A percentile compares a stretch with the other conserved stretches of the same genome.
phyloP scores from a whole-genome alignment of 2,113 vertebrate genomes.

The Serilophus lunatus region DNA sequence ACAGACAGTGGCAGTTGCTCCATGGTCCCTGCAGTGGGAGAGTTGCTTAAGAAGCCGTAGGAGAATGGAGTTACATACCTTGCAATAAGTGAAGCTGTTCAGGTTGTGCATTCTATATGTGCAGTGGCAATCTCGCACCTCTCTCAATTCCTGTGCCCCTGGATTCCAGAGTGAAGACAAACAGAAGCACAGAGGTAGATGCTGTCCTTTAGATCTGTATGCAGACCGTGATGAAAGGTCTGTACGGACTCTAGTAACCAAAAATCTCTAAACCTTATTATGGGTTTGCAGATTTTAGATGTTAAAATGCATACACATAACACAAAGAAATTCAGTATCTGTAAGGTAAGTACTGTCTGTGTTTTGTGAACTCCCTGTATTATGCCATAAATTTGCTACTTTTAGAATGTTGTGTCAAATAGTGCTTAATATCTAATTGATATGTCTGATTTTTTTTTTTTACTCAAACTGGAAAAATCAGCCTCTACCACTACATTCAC shows the following conservation, averaged over 20 bases:
- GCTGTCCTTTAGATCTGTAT: not conserved
- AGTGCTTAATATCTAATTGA: not conserved
- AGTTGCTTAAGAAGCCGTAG: not conserved
- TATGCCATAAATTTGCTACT: not conserved
- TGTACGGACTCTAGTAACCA: not conserved
- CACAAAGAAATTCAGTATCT: not conserved
- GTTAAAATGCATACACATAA: not conserved
- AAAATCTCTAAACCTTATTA: not conserved
- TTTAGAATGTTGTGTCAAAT: not conserved
- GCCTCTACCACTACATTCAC: not conserved
- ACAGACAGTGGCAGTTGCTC: not conserved
- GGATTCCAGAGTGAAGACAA: not conserved
- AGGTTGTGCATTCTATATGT: not conserved
- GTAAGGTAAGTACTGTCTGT: constrained; percentile 29
- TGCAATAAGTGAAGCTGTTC: not conserved
- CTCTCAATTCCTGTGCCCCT: not conserved
- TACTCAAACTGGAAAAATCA: not conserved
- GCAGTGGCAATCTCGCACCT: not conserved
- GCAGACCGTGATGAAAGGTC: not conserved
- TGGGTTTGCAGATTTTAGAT: not conserved
- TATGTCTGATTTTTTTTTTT: not conserved
- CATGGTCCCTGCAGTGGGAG: not conserved
- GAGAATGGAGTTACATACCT: not conserved
- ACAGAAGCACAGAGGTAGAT: not conserved
- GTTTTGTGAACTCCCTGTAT: not conserved